Percentiles rank a stretch among this genome's conserved stretches.
Evolutionary conservation across 1,140 invertebrate genomes (phyloP).

Genomic region (Diploscapter pachys): DNA sequence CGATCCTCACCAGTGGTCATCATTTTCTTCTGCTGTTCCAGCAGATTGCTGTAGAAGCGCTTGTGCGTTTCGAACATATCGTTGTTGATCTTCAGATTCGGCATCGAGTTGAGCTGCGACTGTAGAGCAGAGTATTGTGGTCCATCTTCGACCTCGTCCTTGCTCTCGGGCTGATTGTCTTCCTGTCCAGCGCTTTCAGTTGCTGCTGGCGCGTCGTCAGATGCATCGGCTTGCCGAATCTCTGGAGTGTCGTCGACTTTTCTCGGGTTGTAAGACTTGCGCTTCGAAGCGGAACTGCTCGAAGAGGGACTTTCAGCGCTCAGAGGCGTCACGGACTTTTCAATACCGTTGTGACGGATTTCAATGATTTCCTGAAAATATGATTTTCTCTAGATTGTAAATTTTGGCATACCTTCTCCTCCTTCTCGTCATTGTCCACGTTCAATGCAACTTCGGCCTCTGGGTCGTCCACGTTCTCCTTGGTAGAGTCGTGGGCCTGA

Average conservation of each 20-base stretch:
- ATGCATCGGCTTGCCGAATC: not conserved
- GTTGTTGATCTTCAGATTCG: not conserved
- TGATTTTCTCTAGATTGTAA: no score
- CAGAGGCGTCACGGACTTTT: no score
- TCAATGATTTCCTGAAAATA: no score
- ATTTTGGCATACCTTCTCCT: not conserved
- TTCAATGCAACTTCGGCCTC: not conserved
- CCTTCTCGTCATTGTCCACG: not conserved
- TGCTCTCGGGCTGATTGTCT: not conserved
- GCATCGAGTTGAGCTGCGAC: slow-evolving; percentile 1
- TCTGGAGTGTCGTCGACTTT: not conserved
- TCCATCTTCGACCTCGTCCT: no score
- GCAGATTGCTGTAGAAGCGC: slow-evolving; percentile 4
- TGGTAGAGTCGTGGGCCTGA: not conserved
- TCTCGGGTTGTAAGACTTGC: not conserved
- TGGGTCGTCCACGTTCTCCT: slow-evolving; percentile 1
- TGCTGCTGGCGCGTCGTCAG: not conserved
- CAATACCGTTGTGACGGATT: no score
- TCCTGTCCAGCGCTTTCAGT: slow-evolving; percentile 7
- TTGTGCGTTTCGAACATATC: slow-evolving; percentile 21
- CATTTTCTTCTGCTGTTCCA: slow-evolving; percentile 23
- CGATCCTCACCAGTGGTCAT: not conserved
- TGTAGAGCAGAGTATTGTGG: not conserved
- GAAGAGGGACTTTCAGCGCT: no score
- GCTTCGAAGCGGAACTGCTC: not conserved